Evolutionary conservation across 1,140 invertebrate species (phyloP).

Genomic region (Daktulosphaira vitifoliae): DNA sequence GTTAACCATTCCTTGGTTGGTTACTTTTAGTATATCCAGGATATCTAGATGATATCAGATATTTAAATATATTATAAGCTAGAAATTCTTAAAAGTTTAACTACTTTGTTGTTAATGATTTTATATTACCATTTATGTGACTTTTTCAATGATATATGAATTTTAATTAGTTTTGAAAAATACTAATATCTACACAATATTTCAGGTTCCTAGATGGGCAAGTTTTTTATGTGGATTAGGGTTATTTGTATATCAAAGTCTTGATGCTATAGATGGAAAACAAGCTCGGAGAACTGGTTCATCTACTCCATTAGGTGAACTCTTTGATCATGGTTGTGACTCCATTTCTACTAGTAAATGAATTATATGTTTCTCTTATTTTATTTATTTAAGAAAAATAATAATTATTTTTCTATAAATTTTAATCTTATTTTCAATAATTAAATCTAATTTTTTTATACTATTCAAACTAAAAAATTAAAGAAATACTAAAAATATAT

Average conservation of each 20-base stretch:
- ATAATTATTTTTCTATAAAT: background rate
- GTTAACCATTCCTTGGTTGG: too few species aligned
- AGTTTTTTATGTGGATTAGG: conserved; percentile 86
- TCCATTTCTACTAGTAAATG: conserved; percentile 71
- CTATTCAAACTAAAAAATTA: too few species aligned
- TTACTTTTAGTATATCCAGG: too few species aligned
- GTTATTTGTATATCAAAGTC: conserved; percentile 94
- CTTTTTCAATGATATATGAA: too few species aligned
- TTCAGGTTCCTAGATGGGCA: conserved; percentile 80
- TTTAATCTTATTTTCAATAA: background rate
- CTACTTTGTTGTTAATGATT: too few species aligned
- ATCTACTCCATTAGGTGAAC: conserved; percentile 87
- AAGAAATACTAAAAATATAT: too few species aligned
- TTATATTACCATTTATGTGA: too few species aligned
- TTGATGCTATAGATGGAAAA: conserved; percentile 99
- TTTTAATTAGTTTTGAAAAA: too few species aligned
- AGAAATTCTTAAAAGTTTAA: too few species aligned
- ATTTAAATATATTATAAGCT: too few species aligned
- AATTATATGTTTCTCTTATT: background rate
- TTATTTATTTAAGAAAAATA: conserved; percentile 5
- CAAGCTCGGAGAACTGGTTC: conserved; percentile 91
- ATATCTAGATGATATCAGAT: too few species aligned
- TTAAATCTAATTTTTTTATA: background rate
- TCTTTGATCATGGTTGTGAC: conserved; percentile 99
- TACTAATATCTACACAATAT: too few species aligned